Evolutionary conservation across 37 sponge, comb jelly and placozoan genomes (phyloP).

Genomic region (Oscarella lobularis): DNA sequence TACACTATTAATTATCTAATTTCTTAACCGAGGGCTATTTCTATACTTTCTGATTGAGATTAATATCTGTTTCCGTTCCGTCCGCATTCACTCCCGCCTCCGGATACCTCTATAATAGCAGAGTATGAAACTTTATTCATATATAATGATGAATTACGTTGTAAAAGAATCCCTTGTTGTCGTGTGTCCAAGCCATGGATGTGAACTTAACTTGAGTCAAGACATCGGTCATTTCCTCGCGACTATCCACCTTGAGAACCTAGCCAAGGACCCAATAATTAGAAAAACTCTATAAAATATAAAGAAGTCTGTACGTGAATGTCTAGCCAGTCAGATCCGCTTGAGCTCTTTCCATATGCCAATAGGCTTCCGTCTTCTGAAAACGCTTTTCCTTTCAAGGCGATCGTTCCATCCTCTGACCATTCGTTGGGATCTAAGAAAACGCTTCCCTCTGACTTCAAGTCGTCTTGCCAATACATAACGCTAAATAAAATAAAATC

Average conservation of each 20-base stretch:
- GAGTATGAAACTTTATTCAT: not conserved
- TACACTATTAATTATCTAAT: constrained; percentile 7
- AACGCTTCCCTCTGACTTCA: constrained; percentile 45
- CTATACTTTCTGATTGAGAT: constrained; percentile 41
- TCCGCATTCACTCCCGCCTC: constrained; percentile 42
- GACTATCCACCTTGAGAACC: constrained; percentile 52
- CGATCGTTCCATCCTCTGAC: constrained; percentile 91
- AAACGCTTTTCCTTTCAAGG: constrained; percentile 49
- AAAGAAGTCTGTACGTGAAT: constrained; percentile 38
- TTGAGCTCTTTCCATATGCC: constrained; percentile 74
- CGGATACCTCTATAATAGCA: constrained; percentile 33
- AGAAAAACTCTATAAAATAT: not conserved
- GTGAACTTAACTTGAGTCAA: constrained; percentile 78
- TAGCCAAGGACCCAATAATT: constrained; percentile 6
- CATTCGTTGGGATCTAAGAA: constrained; percentile 83
- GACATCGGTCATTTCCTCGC: constrained; percentile 27
- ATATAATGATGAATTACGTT: constrained; percentile 21
- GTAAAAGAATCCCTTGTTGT: constrained; percentile 88
- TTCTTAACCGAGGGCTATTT: not conserved
- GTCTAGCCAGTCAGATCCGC: constrained; percentile 92
- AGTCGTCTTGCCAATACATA: constrained; percentile 40
- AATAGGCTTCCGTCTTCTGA: constrained; percentile 81
- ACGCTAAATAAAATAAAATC: constrained; percentile 47
- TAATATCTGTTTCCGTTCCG: constrained; percentile 51
- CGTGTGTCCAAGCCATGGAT: constrained; percentile 92